phyloP scores from a whole-genome alignment of 2,888 invertebrate genomes.

The Acrocera orbiculus region DNA sequence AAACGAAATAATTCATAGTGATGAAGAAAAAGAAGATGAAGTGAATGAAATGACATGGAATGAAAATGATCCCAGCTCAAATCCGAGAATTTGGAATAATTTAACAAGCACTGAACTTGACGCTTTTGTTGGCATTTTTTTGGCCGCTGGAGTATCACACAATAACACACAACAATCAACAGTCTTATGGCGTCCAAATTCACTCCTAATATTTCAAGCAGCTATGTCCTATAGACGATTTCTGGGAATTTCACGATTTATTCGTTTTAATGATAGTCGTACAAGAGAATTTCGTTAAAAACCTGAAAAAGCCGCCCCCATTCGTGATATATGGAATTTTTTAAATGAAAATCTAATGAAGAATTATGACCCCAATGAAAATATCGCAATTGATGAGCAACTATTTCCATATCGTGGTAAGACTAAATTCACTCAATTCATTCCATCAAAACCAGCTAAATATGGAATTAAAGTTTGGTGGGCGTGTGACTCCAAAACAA shows the following conservation, averaged over 20 bases:
- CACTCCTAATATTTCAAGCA: slow-evolving; percentile 8
- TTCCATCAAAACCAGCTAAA: too few species aligned
- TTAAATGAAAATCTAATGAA: slow-evolving; percentile 3
- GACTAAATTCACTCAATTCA: too few species aligned
- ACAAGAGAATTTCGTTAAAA: slow-evolving; percentile 12
- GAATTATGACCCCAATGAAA: slow-evolving; percentile 1
- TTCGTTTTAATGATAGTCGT: slow-evolving; percentile 17
- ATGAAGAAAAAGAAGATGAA: too few species aligned
- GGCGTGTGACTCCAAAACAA: too few species aligned
- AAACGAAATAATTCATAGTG: too few species aligned
- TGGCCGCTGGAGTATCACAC: slow-evolving; percentile 10
- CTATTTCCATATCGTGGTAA: slow-evolving; percentile 3
- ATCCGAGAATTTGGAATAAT: too few species aligned
- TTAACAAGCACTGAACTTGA: slow-evolving; percentile 8
- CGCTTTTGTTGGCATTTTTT: slow-evolving; percentile 10
- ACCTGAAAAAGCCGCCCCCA: slow-evolving; percentile 9
- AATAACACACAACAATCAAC: slow-evolving; percentile 10
- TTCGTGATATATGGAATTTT: slow-evolving; percentile 5
- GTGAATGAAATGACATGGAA: too few species aligned
- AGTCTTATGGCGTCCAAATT: slow-evolving; percentile 7
- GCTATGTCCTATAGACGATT: slow-evolving; percentile 13
- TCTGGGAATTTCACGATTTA: slow-evolving; percentile 14
- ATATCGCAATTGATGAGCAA: slow-evolving; percentile 4
- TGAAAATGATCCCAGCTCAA: too few species aligned
- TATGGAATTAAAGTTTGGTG: too few species aligned